A percentile compares a stretch with the other conserved stretches of the same genome.
Conservation (phyloP, 2,888 invertebrate species). For the Drosophila eohydei region DNA sequence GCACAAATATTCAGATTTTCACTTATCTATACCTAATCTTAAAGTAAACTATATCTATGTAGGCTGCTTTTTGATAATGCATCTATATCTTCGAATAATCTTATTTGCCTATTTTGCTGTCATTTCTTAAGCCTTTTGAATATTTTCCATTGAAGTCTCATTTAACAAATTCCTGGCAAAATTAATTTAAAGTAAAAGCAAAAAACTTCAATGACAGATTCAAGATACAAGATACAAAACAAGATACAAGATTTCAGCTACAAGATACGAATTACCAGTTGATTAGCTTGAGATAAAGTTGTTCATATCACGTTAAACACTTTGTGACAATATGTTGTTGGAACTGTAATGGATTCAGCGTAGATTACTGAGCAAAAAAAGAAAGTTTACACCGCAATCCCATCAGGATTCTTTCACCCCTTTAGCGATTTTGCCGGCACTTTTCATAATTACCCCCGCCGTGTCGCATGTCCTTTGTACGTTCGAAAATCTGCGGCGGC, state of each 20-base stretch:
- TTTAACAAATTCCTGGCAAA: neutral
- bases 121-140: neutral
- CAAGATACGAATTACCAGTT: neutral
- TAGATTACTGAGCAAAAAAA: constrained; percentile 7
- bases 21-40: no score
- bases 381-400: constrained; percentile 26
- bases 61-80: no score
- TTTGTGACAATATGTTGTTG: constrained; percentile 2
- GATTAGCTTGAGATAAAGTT: neutral
- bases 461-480: constrained; percentile 8
- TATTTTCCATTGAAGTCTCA: neutral
- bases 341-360: constrained; percentile 1
- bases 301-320: neutral
- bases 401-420: constrained; percentile 28
- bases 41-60: neutral
- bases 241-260: neutral
- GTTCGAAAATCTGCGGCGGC: constrained; percentile 21
- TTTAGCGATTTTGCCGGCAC: constrained; percentile 27
- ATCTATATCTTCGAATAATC: neutral
- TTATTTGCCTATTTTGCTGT: neutral
- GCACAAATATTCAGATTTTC: no score
- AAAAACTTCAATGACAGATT: neutral
- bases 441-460: constrained; percentile 46
- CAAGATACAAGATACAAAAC: neutral
- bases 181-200: neutral